Base-by-base conservation (phyloP, 2,888 invertebrate genomes). In the Drymonia ruficornis region DNA sequence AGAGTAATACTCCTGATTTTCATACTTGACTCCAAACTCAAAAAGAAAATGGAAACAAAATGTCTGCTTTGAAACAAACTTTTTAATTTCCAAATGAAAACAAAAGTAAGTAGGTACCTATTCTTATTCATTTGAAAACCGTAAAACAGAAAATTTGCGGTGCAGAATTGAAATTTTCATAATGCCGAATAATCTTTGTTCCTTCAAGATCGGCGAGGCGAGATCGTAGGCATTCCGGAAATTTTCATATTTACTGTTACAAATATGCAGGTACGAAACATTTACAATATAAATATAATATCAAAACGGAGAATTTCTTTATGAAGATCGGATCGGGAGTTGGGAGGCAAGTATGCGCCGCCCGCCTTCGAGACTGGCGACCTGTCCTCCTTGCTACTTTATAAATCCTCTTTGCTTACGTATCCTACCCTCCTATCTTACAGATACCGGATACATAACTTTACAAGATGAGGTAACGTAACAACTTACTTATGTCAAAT, bases 181-280 rank as follows among this genome's bases (percentile, higher is more conserved):
- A 86, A 87, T 87, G 84, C 79, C 80, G 70, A 83, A 83, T 83
- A 83, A 87, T 86, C 84, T 86, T 86, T 88, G 85, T 84, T 84
- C 82, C 83, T 78, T 80, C 81, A 84, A 87, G 85, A 87, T 81
- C 78, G 78, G 74, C 72, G 81, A 78, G 80, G 70, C 80, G 80
- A 82, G 85, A 81, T 86, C 83, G 84, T 80, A 85, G 87, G 88
- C 86, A 92, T 92, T 90, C 86, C 81, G 80, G 86, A 89, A 87
- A 93, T 93, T 92, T 93, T 93, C 93, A 93, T 93, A 93, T 93
- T 92, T 93, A 93, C 90, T 87, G 90, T 85, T 85, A 88, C 85
- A 93, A 93, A 92, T 93, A 93, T 93, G 93, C 93, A 93, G 93
- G 93, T 93, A 93, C 85, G 84, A 86, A 87, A 89, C 85, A 87